Evolutionary conservation across 2,888 invertebrate genomes (phyloP).

Genomic region (Clostera curtula): DNA sequence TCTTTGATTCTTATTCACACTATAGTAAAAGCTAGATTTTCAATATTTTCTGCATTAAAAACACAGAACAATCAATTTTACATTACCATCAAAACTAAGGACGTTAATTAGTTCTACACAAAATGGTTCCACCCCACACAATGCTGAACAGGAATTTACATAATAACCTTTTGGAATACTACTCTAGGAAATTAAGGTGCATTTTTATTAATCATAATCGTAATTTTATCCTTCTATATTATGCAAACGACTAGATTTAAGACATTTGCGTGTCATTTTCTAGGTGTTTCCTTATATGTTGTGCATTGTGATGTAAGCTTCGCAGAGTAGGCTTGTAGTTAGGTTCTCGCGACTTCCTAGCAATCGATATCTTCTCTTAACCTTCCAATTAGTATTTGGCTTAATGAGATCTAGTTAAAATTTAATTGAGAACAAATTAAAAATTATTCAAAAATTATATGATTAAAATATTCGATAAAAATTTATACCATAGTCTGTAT

Average conservation of each 20-base stretch:
- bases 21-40: too few species aligned
- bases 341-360: constrained; percentile 70
- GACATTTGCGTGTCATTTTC: constrained; percentile 56
- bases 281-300: constrained; percentile 67
- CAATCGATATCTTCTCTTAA: constrained; percentile 62
- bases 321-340: constrained; percentile 64
- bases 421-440: constrained; percentile 53
- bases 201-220: constrained; percentile 65
- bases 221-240: constrained; percentile 66
- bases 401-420: constrained; percentile 37
- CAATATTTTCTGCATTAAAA: too few species aligned
- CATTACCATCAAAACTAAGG: too few species aligned
- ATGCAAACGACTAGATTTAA: constrained; percentile 58
- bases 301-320: constrained; percentile 66
- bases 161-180: constrained; percentile 51
- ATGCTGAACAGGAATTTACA: constrained; percentile 29
- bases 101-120: too few species aligned
- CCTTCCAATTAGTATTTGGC: constrained; percentile 66
- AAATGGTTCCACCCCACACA: too few species aligned
- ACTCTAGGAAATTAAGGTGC: constrained; percentile 61
- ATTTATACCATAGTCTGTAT: constrained; percentile 24
- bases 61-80: too few species aligned
- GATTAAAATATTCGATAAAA: constrained; percentile 20
- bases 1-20: too few species aligned
- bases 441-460: constrained; percentile 26